These are phyloP conservation scores for Trisateles emortualis DNA, from an alignment of 2,888 invertebrate genomes.

Conservation along the genomic window DNA sequence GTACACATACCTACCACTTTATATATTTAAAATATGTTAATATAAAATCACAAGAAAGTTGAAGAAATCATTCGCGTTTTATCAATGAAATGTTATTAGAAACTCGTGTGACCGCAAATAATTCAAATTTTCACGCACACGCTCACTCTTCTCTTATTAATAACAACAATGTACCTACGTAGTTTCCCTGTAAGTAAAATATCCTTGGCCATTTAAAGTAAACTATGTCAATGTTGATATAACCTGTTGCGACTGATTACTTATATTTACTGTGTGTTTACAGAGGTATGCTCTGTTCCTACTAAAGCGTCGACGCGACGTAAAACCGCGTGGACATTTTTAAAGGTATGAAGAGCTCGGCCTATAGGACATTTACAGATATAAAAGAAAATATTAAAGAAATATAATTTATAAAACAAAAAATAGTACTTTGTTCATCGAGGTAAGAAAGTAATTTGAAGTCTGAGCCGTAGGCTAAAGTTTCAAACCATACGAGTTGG, in stretches of 20 bases:
- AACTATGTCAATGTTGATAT: not conserved
- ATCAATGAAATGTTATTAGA: slow-evolving; percentile 2
- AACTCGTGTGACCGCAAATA: not conserved
- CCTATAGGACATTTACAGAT: no score
- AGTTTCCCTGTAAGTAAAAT: not conserved
- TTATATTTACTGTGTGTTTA: not conserved
- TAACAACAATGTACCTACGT: not conserved
- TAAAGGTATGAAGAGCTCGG: no score
- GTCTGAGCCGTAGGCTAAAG: no score
- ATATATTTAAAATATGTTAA: no score
- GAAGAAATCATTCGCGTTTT: not conserved
- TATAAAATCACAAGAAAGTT: no score
- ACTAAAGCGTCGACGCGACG: not conserved
- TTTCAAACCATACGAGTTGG: no score
- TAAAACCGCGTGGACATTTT: no score
- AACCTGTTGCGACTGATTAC: not conserved
- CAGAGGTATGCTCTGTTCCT: not conserved
- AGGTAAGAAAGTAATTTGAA: no score
- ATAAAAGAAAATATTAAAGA: no score
- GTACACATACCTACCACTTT: no score
- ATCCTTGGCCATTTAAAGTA: slow-evolving; percentile 1
- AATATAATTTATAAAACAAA: no score
- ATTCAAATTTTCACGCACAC: not conserved
- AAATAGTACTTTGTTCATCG: no score
- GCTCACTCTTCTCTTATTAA: not conserved